These are phyloP conservation scores for Botia kubotai DNA, from an alignment of 2,797 vertebrate genomes.

Conservation along the genomic window DNA sequence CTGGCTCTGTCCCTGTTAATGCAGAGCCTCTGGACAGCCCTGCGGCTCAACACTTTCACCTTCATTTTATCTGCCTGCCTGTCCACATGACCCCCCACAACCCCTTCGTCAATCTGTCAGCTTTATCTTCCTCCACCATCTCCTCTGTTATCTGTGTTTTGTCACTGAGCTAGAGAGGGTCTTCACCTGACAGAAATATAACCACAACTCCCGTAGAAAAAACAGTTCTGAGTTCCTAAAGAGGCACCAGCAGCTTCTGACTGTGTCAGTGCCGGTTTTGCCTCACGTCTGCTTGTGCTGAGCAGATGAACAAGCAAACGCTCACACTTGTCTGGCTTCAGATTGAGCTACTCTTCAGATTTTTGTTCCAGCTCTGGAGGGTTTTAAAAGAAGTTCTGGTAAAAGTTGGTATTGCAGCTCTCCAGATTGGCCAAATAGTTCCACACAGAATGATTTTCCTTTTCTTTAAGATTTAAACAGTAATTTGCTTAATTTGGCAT, in stretches of 20 bases:
- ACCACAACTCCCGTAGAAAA: background rate
- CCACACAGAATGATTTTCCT: too few species aligned
- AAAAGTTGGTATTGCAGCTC: background rate
- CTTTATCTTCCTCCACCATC: conserved; percentile 34
- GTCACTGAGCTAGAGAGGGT: conserved; percentile 22
- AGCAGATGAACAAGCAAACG: conserved; percentile 45
- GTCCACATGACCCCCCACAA: conserved; percentile 30
- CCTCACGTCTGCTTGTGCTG: conserved; percentile 27
- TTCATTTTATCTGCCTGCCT: conserved; percentile 46
- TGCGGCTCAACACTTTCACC: conserved; percentile 51
- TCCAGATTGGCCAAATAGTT: too few species aligned
- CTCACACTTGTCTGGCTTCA: conserved; percentile 15
- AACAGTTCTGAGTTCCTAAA: background rate
- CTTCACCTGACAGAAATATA: conserved; percentile 30
- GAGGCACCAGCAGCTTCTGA: background rate
- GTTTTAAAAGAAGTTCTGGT: conserved; percentile 41
- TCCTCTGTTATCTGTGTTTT: conserved; percentile 15
- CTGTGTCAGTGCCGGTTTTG: conserved; percentile 3
- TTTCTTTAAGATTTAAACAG: too few species aligned
- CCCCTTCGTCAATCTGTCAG: conserved; percentile 4
- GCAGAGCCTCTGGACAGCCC: conserved; percentile 59
- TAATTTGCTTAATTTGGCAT: too few species aligned
- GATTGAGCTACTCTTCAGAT: conserved; percentile 36
- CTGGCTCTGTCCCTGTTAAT: conserved; percentile 64
- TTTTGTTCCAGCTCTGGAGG: conserved; percentile 37